A percentile compares a stretch with the other conserved stretches of the same genome.
phyloP scores from a whole-genome alignment of 2,113 vertebrate genomes.

The Sakesphorus luctuosus region DNA sequence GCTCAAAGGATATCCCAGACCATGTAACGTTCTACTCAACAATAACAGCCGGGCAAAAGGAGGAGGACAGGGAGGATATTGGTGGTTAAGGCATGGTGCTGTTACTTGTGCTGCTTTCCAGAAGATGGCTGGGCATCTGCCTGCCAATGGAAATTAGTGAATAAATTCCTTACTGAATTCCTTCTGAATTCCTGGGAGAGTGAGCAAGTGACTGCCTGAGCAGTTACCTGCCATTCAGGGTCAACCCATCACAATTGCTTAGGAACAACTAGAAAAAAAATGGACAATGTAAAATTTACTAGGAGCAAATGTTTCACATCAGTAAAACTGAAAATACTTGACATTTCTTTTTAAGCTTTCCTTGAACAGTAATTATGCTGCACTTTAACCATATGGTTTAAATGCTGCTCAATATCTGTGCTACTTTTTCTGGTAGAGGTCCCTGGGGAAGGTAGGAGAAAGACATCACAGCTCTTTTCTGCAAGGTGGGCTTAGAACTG shows the following conservation, averaged over 20 bases:
- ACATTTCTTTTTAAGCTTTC: not conserved
- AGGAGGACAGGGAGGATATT: fast-evolving
- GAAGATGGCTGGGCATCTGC: not conserved
- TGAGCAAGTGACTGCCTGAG: fast-evolving
- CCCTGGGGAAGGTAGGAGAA: not conserved
- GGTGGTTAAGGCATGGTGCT: not conserved
- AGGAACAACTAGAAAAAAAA: not conserved
- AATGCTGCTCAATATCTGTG: not conserved
- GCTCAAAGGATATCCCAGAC: not conserved
- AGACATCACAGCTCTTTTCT: not conserved
- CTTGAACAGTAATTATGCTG: not conserved
- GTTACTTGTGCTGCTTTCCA: not conserved
- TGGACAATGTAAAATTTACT: not conserved
- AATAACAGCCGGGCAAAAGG: not conserved
- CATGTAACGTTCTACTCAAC: fast-evolving
- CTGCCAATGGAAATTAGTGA: not conserved
- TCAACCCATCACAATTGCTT: not conserved
- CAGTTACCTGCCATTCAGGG: fast-evolving
- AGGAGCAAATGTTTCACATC: not conserved
- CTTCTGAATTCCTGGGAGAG: not conserved
- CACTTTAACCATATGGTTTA: not conserved
- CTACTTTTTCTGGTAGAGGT: not conserved
- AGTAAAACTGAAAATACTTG: not conserved
- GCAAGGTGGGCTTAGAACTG: not conserved
- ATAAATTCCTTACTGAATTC: not conserved